Conservation (phyloP, 2,797 vertebrate genomes). For the Brachyrhaphis roseni region DNA sequence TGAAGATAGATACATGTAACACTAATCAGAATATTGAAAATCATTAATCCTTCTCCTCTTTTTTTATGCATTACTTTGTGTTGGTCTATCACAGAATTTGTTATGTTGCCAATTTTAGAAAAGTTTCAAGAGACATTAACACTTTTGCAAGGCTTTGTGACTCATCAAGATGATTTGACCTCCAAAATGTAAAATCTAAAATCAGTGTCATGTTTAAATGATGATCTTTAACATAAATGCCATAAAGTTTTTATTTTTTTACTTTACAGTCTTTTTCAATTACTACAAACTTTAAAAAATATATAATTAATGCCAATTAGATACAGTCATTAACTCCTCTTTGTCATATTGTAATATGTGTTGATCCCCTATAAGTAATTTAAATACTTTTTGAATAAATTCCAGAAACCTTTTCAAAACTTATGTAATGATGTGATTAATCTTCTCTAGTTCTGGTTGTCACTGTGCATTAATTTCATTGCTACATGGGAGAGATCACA, state of each 20-base stretch:
- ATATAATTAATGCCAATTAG: neutral
- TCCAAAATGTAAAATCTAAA: neutral
- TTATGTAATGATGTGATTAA: neutral
- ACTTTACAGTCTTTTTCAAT: neutral
- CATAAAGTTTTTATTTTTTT: neutral
- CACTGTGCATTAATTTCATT: neutral
- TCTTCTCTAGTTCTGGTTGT: neutral
- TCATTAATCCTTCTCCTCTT: neutral
- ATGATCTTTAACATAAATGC: neutral
- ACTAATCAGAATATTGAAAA: neutral
- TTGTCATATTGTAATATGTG: neutral
- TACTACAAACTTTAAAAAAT: neutral
- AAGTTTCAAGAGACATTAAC: neutral
- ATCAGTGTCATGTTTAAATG: neutral
- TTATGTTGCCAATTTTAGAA: neutral
- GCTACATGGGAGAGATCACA: neutral
- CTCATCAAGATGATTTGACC: neutral
- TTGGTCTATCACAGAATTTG: neutral
- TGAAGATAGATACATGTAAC: neutral
- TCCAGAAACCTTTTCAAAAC: neutral
- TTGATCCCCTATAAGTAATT: neutral
- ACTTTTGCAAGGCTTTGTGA: neutral
- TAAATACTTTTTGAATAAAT: neutral
- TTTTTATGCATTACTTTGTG: neutral
- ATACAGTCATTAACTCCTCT: neutral